phyloP scores from a whole-genome alignment of 2,888 invertebrate species.

The Habrosyne pyritoides region DNA sequence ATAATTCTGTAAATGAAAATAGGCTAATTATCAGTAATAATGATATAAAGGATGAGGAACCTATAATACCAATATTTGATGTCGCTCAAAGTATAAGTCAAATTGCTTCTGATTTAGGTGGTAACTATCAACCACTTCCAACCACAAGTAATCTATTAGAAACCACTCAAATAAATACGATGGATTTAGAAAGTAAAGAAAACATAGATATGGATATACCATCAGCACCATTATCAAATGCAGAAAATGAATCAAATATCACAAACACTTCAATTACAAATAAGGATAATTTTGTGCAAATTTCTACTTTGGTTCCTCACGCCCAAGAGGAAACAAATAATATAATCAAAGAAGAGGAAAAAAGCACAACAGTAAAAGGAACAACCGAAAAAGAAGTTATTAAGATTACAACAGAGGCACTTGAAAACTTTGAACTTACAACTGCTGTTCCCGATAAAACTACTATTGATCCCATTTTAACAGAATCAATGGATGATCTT shows the following conservation, averaged over 20 bases:
- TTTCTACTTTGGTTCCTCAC: slow-evolving; percentile 70
- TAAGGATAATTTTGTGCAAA: slow-evolving; percentile 64
- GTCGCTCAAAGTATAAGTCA: slow-evolving; percentile 78
- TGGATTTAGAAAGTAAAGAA: slow-evolving; percentile 73
- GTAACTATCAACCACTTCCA: slow-evolving; percentile 62
- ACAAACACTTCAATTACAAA: slow-evolving; percentile 31
- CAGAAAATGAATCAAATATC: slow-evolving; percentile 37
- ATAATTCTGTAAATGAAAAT: slow-evolving; percentile 18
- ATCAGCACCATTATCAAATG: slow-evolving; percentile 49
- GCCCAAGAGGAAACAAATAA: slow-evolving; percentile 29
- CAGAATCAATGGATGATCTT: slow-evolving; percentile 77
- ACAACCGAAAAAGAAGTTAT: slow-evolving; percentile 15
- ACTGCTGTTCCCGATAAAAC: slow-evolving; percentile 37
- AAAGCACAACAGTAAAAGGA: slow-evolving; percentile 13
- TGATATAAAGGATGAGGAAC: slow-evolving; percentile 41
- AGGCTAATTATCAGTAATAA: slow-evolving; percentile 19
- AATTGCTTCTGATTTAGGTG: slow-evolving; percentile 76
- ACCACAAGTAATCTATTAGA: slow-evolving; percentile 64
- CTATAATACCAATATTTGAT: slow-evolving; percentile 64
- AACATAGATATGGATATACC: slow-evolving; percentile 70
- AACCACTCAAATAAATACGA: slow-evolving; percentile 47
- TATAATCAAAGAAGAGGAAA: slow-evolving; percentile 15
- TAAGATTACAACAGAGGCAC: slow-evolving; percentile 26
- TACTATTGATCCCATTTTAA: slow-evolving; percentile 68
- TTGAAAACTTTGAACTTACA: slow-evolving; percentile 33